Evolutionary conservation across 2,888 invertebrate species (phyloP).

Genomic region (Agrilus biguttatus): DNA sequence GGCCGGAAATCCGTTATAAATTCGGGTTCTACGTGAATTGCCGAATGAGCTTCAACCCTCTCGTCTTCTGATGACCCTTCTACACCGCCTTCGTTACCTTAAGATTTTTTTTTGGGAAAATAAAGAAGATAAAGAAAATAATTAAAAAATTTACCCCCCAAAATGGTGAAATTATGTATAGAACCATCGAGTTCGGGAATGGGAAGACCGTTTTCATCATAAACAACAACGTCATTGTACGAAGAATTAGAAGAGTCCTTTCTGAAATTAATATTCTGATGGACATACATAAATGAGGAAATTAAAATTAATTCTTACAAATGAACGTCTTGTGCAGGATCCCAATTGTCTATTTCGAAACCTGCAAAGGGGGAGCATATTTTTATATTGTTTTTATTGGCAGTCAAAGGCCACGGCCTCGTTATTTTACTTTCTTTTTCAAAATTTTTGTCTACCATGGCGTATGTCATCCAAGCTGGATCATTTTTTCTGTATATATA

Average conservation of each 20-base stretch:
- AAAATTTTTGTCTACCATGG: conserved; percentile 6
- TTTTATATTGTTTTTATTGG: conserved; percentile 14
- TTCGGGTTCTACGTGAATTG: no score
- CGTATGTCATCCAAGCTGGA: conserved; percentile 5
- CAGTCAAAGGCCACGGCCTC: conserved; percentile 1
- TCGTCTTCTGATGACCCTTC: no score
- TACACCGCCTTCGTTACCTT: no score
- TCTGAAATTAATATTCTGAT: not conserved
- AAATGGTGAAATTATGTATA: conserved; percentile 19
- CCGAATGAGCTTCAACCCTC: no score
- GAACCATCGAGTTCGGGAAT: conserved; percentile 29
- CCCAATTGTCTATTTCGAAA: conserved; percentile 20
- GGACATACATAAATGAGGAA: not conserved
- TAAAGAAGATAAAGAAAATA: no score
- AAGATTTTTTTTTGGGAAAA: no score
- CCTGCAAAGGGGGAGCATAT: conserved; percentile 46
- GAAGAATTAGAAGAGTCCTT: no score
- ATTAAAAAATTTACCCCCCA: no score
- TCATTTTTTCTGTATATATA: conserved; percentile 6
- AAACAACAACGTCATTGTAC: conserved; percentile 6
- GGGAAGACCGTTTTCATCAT: conserved; percentile 21
- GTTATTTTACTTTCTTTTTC: conserved; percentile 18
- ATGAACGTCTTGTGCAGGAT: conserved; percentile 17
- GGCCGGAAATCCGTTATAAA: conserved; percentile 43
- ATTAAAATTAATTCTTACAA: no score